Evolutionary conservation across 2,797 vertebrate genomes (phyloP).

Genomic region (Tapirus indicus): DNA sequence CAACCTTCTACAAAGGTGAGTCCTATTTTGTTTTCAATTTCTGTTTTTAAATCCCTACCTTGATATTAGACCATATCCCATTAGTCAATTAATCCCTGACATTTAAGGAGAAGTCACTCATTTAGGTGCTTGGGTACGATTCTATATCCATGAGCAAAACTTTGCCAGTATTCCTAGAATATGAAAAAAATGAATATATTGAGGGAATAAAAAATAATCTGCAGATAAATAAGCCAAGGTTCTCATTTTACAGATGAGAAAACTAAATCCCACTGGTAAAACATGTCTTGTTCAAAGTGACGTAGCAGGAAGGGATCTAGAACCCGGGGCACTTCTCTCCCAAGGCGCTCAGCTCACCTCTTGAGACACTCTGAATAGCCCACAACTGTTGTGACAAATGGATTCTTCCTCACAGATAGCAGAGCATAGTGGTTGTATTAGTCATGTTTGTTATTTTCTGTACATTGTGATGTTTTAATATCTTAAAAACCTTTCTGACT

Average conservation of each 20-base stretch:
- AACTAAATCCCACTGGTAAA: neutral
- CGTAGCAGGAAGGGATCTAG: neutral
- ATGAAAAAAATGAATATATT: neutral
- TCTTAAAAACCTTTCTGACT: neutral
- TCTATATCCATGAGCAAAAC: neutral
- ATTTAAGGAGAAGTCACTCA: neutral
- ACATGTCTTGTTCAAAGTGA: neutral
- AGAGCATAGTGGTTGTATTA: neutral
- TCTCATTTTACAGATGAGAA: neutral
- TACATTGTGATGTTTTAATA: neutral
- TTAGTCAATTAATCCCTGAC: neutral
- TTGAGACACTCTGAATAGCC: neutral
- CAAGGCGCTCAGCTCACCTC: neutral
- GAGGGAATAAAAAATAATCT: neutral
- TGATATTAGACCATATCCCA: neutral
- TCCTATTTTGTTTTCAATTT: neutral
- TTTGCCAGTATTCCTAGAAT: neutral
- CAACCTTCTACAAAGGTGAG: slow-evolving; percentile 11
- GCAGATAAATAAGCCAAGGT: neutral
- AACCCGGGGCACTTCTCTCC: neutral
- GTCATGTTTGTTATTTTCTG: neutral
- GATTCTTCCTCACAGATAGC: neutral
- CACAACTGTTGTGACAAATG: neutral
- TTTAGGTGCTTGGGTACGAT: neutral
- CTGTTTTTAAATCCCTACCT: neutral